Evolutionary conservation across 2,113 vertebrate genomes (phyloP), one percentile per base, ranked within the genome.

Genomic region (Cyanoramphus novaezelandiae): DNA sequence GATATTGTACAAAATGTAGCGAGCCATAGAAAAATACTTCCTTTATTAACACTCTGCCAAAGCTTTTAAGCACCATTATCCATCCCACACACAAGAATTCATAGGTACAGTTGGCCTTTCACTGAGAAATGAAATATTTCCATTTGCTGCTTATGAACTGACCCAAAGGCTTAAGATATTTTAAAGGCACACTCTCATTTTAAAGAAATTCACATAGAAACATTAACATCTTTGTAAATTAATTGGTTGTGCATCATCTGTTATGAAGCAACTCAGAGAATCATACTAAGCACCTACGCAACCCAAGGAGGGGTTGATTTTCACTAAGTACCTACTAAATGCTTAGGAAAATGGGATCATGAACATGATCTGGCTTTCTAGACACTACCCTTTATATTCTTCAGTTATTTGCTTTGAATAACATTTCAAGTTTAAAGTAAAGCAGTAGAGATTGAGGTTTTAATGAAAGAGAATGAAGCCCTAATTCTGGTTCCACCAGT

Each of bases 91-190:
- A 2, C 11, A 80, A 77, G 47, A 77, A 50, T 60, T 91, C 2
- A 8, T 59, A 64, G 49, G 70, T 41, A 86, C 5, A 57, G 71
- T 35, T 86, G 78, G 28, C 37, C 92, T 94, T 96, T 80, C 63
- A 43, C n/a, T 82, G n/a, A 43, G 60, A 82, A 88, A 70, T 13
- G 44, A 92, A 95, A 82, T 92, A 85, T 62, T 95, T 89, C 82
- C 46, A 33, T 76, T 79, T 72, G 28, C 20, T 75, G 31, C 46
- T 89, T 80, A 87, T 24, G 19, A 94, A 85, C 43, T 55, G 74
- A 85, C 70, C 70, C 59, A 25, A 80, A 69, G 35, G 89, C 37
- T 62, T 78, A 53, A 94, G 60, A 17, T 31, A 21, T 43, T 67
- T 65, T 91, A 65, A 72, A 88, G 47, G 39, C 55, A 28, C 10